Evolutionary conservation across 2,888 invertebrate species (phyloP), one percentile per base, ranked within the genome.

Genomic region (Tetheella fluctuosa): DNA sequence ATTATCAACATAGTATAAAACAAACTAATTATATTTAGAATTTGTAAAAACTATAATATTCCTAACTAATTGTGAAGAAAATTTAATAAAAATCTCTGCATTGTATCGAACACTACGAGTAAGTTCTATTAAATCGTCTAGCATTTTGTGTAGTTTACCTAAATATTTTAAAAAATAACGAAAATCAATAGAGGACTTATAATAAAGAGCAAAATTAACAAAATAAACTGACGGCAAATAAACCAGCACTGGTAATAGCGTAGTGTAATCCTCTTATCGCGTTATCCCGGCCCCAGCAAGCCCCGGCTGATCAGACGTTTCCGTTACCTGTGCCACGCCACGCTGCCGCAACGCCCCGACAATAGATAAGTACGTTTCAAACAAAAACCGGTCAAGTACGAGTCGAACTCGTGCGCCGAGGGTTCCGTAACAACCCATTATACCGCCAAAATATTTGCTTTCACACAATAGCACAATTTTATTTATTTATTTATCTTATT

Each of bases 211-310:
- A 68, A 80, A 81, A 80, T 82, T 79, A 81, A 78, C 77, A 77
- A 79, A 82, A 84, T 81, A 82, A 83, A 83, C 80, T 78, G 76
- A 72, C 68, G 73, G 72, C 66, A 73, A 74, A 74, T 73, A 77
- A 76, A 73, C 74, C 68, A 67, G 74, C 65, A 70, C 68, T 71
- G 65, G 70, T 67, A 54, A 48, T 53, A 54, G 59, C 48, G 25
- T 69, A 54, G 69, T 69, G 71, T 86, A 86, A 88, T 85, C 85
- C 84, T 73, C 83, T 87, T 87, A 88, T 85, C 86, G 68, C 75
- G 68, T 76, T 74, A 80, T 74, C 74, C 79, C 80, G 79, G 70
- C 69, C 10, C 17, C 48, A 20, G 48, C 48, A 20, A 48, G 48
- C 48, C 69, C 70, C 69, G 72, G 74, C 73, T 78, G 80, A 81